These are phyloP conservation scores for Drosophila parthenogenetica DNA, from an alignment of 2,888 invertebrate genomes.

Conservation along the genomic window DNA sequence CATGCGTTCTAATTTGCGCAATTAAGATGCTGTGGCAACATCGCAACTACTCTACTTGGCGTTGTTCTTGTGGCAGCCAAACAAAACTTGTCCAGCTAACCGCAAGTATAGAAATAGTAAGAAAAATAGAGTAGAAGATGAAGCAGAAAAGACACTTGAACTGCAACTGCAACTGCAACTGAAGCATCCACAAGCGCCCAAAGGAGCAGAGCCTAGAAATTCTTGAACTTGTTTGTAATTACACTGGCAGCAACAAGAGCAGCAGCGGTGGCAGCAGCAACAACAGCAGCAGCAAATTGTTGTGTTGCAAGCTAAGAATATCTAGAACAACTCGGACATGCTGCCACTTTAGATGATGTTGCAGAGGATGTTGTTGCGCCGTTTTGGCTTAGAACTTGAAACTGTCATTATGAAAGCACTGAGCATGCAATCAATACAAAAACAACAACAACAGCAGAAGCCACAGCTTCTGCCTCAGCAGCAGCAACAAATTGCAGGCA, in stretches of 20 bases:
- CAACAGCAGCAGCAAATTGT: conserved; percentile 52
- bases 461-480: conserved; percentile 21
- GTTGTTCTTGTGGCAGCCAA: conserved; percentile 43
- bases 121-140: conserved; percentile 9
- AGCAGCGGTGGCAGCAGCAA: conserved; percentile 41
- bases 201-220: conserved; percentile 75
- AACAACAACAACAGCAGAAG: conserved; percentile 34
- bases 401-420: conserved; percentile 78
- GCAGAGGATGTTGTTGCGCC: conserved; percentile 59
- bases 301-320: conserved; percentile 57
- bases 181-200: conserved; percentile 64
- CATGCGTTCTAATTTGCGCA: conserved; percentile 81
- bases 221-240: conserved; percentile 77
- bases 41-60: conserved; percentile 13
- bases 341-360: conserved; percentile 67
- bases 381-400: conserved; percentile 81
- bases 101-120: conserved; percentile 19
- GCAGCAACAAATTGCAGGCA: conserved; percentile 25
- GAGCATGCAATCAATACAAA: conserved; percentile 79
- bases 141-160: conserved; percentile 50
- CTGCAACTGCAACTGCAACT: conserved; percentile 34
- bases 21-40: conserved; percentile 67
- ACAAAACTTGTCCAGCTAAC: conserved; percentile 64
- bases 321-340: conserved; percentile 79
- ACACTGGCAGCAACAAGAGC: conserved; percentile 51